These are phyloP conservation scores for Pissodes strobi DNA, from an alignment of 1,140 invertebrate genomes.

Conservation along the genomic window DNA sequence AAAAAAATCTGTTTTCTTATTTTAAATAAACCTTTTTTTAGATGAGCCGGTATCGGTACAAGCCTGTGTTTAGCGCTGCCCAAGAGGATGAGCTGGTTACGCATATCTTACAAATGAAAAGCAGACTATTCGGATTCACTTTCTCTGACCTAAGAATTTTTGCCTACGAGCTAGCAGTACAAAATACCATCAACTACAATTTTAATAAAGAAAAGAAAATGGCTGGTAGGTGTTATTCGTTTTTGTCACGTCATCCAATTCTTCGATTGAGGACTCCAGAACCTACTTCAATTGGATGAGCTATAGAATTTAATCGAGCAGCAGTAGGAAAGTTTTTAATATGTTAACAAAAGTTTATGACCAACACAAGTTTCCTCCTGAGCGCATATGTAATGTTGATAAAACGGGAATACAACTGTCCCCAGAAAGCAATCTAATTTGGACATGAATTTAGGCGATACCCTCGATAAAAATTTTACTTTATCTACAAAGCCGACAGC, in stretches of 20 bases:
- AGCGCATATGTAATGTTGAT: constrained; percentile 20
- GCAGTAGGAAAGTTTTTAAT: constrained; percentile 21
- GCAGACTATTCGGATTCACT: constrained; percentile 40
- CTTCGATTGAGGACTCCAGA: constrained; percentile 44
- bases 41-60: constrained; percentile 6
- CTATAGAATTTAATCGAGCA: constrained; percentile 1
- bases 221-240: constrained; percentile 45
- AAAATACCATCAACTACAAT: constrained; percentile 42
- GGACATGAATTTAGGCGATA: too few relatives aligned
- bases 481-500: too few relatives aligned
- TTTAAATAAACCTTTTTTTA: neutral
- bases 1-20: neutral
- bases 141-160: constrained; percentile 36
- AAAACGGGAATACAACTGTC: constrained; percentile 17
- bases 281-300: constrained; percentile 43
- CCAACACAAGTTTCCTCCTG: constrained; percentile 6
- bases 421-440: constrained; percentile 2
- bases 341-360: constrained; percentile 7
- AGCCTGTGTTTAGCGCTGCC: constrained; percentile 21
- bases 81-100: constrained; percentile 34
- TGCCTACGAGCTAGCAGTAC: constrained; percentile 42
- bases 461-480: too few relatives aligned
- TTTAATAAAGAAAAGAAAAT: too few relatives aligned
- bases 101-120: constrained; percentile 37
- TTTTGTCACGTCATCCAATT: constrained; percentile 43